Evolutionary conservation across 2,797 vertebrate genomes (phyloP).

Genomic region (Buceros bicornis): DNA sequence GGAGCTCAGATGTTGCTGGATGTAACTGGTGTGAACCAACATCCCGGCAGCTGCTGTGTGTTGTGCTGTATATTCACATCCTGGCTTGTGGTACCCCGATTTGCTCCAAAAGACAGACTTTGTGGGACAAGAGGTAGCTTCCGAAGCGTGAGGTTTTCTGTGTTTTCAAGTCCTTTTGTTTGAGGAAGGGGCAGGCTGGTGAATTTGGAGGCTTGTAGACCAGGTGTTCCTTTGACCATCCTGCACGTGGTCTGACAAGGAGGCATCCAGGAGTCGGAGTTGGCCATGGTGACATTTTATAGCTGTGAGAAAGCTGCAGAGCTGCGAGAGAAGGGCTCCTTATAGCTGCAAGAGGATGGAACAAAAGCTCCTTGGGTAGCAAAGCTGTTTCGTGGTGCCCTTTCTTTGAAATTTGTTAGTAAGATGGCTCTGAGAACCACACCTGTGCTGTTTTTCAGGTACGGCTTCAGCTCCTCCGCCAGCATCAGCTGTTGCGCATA

Average conservation of each 20-base stretch:
- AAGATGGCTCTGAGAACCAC: background rate
- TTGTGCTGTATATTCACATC: background rate
- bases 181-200: background rate
- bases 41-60: too few relatives aligned
- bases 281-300: rapidly evolving
- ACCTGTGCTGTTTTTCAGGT: background rate
- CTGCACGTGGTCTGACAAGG: rapidly evolving
- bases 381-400: background rate
- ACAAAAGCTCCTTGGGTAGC: background rate
- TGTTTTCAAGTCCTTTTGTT: background rate
- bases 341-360: background rate
- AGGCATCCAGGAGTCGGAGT: rapidly evolving
- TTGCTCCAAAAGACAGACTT: background rate
- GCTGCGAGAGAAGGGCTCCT: background rate
- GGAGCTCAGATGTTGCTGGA: background rate
- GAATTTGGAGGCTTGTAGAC: background rate
- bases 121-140: background rate
- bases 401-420: background rate
- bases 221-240: background rate
- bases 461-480: background rate
- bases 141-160: rapidly evolving
- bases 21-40: background rate
- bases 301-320: background rate
- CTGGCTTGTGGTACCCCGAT: background rate
- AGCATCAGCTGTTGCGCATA: background rate